A percentile compares a stretch with the other conserved stretches of the same genome.
These are phyloP conservation scores for Sycobia sp. DNA, from an alignment of 1,140 invertebrate genomes.

Conservation along the genomic window DNA sequence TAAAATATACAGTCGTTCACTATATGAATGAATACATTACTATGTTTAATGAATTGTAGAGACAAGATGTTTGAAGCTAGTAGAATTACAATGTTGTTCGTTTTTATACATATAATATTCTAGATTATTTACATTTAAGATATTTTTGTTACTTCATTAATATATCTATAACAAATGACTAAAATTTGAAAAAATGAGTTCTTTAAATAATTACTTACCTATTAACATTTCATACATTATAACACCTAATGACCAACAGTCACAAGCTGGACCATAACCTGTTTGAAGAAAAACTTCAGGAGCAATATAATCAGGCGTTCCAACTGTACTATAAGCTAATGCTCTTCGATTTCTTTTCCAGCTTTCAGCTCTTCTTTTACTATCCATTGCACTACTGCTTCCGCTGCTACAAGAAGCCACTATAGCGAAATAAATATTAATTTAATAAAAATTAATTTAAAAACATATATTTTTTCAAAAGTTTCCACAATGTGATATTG, in stretches of 20 bases:
- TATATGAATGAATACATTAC: no score
- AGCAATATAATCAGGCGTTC: conserved; percentile 99
- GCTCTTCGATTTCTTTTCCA: conserved; percentile 96
- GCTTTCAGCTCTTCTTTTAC: conserved; percentile 94
- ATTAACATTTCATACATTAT: conserved; percentile 99
- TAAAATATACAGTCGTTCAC: no score
- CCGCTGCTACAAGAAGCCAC: conserved; percentile 59
- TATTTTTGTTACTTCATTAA: no score
- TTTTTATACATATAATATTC: no score
- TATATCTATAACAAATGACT: no score
- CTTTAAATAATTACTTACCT: conserved; percentile 59
- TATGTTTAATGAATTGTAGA: no score
- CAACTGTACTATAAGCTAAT: conserved; percentile 94
- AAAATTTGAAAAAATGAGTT: no score
- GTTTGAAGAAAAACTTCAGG: conserved; percentile 97
- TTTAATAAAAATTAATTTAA: not conserved
- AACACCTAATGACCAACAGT: conserved; percentile 99
- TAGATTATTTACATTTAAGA: no score
- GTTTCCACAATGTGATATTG: no score
- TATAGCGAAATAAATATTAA: conserved; percentile 28
- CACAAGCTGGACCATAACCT: conserved; percentile 95
- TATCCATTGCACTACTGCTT: conserved; percentile 83
- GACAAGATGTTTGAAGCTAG: no score
- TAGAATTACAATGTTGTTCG: no score
- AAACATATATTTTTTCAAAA: no score